Conservation (phyloP, 1,140 invertebrate genomes). For the Eumeta japonica region DNA sequence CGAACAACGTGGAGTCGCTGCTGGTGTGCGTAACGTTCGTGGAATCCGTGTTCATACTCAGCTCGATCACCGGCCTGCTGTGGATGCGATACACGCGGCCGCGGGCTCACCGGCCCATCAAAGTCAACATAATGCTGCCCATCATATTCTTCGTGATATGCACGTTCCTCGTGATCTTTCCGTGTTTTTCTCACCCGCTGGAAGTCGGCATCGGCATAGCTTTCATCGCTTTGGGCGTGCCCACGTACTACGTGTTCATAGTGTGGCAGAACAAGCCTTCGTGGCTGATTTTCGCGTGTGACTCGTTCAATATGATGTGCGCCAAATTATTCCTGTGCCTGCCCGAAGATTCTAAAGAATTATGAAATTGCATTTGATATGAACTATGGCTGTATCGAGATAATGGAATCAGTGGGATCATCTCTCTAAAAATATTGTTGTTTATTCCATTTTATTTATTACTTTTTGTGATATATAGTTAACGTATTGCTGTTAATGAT, state of each 20-base stretch:
- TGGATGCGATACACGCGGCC: conserved; percentile 82
- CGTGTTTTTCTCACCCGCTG: conserved; percentile 70
- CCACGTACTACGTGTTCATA: conserved; percentile 86
- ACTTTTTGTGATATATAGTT: too few relatives aligned
- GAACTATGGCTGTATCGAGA: conserved; percentile 6
- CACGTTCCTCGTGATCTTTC: conserved; percentile 80
- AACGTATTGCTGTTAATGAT: too few relatives aligned
- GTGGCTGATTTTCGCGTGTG: conserved; percentile 59
- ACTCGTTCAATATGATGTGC: conserved; percentile 66
- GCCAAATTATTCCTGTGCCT: conserved; percentile 76
- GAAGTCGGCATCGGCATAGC: conserved; percentile 81
- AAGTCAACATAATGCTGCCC: conserved; percentile 74
- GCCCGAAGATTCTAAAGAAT: conserved; percentile 61
- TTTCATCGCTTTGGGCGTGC: conserved; percentile 78
- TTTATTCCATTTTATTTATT: too few relatives aligned
- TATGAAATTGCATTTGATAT: conserved; percentile 45
- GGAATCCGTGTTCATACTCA: conserved; percentile 89
- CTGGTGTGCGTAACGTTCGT: conserved; percentile 95
- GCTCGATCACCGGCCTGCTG: conserved; percentile 83
- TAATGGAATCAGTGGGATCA: too few relatives aligned
- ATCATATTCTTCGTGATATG: conserved; percentile 83
- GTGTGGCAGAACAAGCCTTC: conserved; percentile 74
- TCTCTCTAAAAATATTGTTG: too few relatives aligned
- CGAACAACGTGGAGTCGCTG: conserved; percentile 83
- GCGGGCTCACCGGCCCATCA: conserved; percentile 72